Conservation (phyloP, 1,140 invertebrate species). For the Drosophila sproati region DNA sequence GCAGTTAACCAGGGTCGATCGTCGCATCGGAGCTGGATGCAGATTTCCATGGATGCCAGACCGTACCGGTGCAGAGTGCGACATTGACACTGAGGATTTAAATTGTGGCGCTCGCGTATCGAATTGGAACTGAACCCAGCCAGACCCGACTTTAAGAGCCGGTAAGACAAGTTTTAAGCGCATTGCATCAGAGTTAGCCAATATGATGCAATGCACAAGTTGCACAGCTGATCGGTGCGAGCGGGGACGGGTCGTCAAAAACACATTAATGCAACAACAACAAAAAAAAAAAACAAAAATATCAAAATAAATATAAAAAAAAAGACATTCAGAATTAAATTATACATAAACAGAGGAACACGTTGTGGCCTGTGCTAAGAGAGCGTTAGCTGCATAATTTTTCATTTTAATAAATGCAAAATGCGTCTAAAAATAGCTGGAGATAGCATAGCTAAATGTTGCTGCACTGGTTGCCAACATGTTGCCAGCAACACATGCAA, state of each 20-base stretch:
- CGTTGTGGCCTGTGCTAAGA: constrained; percentile 5
- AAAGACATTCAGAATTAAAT: constrained; percentile 13
- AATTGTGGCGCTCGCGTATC: constrained; percentile 80
- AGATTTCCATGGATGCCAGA: constrained; percentile 2
- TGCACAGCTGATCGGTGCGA: constrained; percentile 27
- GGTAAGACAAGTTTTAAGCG: constrained; percentile 77
- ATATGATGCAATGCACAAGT: constrained; percentile 74
- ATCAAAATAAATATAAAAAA: constrained; percentile 23
- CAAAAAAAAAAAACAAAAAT: constrained; percentile 37
- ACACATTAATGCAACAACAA: constrained; percentile 59
- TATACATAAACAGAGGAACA: constrained; percentile 28
- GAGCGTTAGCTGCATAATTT: constrained; percentile 59
- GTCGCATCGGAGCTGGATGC: constrained; percentile 2
- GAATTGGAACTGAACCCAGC: constrained; percentile 64
- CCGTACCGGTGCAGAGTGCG: constrained; percentile 28
- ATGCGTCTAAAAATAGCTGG: constrained; percentile 69
- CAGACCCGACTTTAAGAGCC: constrained; percentile 27
- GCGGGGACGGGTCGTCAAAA: constrained; percentile 44
- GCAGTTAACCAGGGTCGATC: constrained; percentile 48
- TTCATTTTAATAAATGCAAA: constrained; percentile 80
- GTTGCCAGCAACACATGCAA: constrained; percentile 49
- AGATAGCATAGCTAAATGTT: constrained; percentile 58
- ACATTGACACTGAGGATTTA: constrained; percentile 81
- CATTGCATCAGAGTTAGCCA: constrained; percentile 73
- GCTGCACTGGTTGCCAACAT: constrained; percentile 62